Evolutionary conservation across 2,888 invertebrate species (phyloP), one percentile per base, ranked within the genome.

Genomic region (Drosophila fungiperda): DNA sequence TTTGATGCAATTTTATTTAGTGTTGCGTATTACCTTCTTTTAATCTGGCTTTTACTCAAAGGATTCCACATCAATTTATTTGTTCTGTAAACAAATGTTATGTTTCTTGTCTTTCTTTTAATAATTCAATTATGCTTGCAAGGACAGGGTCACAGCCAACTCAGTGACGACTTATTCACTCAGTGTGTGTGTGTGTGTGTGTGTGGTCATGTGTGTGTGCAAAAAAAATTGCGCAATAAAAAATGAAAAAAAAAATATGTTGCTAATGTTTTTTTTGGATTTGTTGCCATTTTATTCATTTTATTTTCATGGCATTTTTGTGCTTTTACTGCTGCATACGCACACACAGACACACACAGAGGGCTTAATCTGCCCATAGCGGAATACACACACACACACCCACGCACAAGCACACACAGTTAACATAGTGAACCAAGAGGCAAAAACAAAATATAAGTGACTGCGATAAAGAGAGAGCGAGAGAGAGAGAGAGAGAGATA

Each of bases 191-290:
- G 20, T 12, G 38, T 40, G n/a, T 40, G n/a, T 40, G n/a, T 40
- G 35, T 59, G 33, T 32, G 36, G 29, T 29, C 29, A 29, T 52
- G 50, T 52, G 50, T 62, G 42, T 59, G 26, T 29, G 72, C 55
- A 49, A 58, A 59, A 67, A 70, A 58, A 54, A 68, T 64, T 59
- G 76, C 65, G 69, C 80, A 87, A 84, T 77, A 87, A 85, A 84
- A 87, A 88, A 83, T 86, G 77, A 87, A 87, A 87, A 70, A 68
- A 70, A 68, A 65, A 83, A 84, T 76, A 88, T 78, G 77, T 72
- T 70, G 83, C 77, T 85, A 84, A 87, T 87, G 85, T 87, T 68
- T 78, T 77, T 78, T 80, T 29, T 29, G 29, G 88, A 87, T 86
- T 88, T 86, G 83, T 83, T 83, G 45, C 49, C 68, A 66, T 55